Evolutionary conservation across 2,888 invertebrate species (phyloP).

Genomic region (Rotaria magnacalcarata): DNA sequence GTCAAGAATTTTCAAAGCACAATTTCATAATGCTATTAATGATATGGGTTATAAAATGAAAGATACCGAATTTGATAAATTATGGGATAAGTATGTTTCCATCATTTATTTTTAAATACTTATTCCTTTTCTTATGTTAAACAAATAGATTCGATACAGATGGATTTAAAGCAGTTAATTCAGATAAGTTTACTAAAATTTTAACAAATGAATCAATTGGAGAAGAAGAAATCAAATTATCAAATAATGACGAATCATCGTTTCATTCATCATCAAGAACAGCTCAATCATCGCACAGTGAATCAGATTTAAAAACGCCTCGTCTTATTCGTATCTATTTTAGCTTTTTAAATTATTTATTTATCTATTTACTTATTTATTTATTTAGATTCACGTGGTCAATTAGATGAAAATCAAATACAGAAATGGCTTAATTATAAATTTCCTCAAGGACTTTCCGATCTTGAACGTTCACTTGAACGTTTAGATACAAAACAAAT

Average conservation of each 20-base stretch:
- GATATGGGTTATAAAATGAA: slow-evolving; percentile 56
- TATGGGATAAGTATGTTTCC: slow-evolving; percentile 54
- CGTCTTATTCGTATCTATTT: background rate
- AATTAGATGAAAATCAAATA: slow-evolving; percentile 2
- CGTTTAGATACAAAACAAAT: background rate
- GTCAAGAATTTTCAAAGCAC: slow-evolving; percentile 54
- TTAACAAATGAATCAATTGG: background rate
- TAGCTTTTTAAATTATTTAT: too few relatives aligned
- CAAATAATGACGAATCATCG: background rate
- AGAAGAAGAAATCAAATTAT: background rate
- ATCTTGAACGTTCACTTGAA: slow-evolving; percentile 3
- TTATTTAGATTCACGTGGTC: background rate
- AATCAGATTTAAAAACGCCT: background rate
- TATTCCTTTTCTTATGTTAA: too few relatives aligned
- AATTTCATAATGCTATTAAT: slow-evolving; percentile 54
- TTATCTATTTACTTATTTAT: background rate
- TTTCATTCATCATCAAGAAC: background rate
- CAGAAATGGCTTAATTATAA: background rate
- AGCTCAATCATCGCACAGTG: background rate
- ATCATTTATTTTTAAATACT: background rate
- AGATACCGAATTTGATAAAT: slow-evolving; percentile 56
- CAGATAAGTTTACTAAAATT: background rate
- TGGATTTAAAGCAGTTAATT: background rate
- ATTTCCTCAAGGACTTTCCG: background rate
- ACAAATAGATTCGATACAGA: background rate